phyloP scores from a whole-genome alignment of 2,113 vertebrate species.

The Thymallus thymallus region DNA sequence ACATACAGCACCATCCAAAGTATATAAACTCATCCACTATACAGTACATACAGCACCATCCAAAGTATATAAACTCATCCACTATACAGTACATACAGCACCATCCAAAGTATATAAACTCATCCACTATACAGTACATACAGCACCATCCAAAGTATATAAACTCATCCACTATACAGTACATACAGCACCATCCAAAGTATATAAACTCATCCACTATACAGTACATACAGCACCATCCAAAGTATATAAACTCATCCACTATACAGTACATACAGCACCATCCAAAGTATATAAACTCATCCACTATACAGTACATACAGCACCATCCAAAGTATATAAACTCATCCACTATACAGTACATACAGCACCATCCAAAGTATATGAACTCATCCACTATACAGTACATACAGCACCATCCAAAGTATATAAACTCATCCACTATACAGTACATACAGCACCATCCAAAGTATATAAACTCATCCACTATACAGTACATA shows the following conservation, averaged over 20 bases:
- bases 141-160: neutral
- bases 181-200: neutral
- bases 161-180: conserved; percentile 39
- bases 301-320: conserved; percentile 30
- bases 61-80: conserved; percentile 28
- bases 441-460: conserved; percentile 13
- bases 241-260: conserved; percentile 28
- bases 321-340: neutral
- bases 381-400: conserved; percentile 38
- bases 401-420: neutral
- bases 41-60: neutral
- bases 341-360: conserved; percentile 39
- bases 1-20: neutral
- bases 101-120: conserved; percentile 4
- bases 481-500: conserved; percentile 30
- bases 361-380: neutral
- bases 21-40: conserved; percentile 38
- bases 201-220: conserved; percentile 38
- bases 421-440: conserved; percentile 28
- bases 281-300: conserved; percentile 4
- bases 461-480: conserved; percentile 4
- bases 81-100: conserved; percentile 13
- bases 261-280: conserved; percentile 13
- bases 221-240: neutral
- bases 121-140: conserved; percentile 30